These are phyloP conservation scores for Deilephila elpenor DNA, from an alignment of 2,888 invertebrate species.

Conservation along the genomic window DNA sequence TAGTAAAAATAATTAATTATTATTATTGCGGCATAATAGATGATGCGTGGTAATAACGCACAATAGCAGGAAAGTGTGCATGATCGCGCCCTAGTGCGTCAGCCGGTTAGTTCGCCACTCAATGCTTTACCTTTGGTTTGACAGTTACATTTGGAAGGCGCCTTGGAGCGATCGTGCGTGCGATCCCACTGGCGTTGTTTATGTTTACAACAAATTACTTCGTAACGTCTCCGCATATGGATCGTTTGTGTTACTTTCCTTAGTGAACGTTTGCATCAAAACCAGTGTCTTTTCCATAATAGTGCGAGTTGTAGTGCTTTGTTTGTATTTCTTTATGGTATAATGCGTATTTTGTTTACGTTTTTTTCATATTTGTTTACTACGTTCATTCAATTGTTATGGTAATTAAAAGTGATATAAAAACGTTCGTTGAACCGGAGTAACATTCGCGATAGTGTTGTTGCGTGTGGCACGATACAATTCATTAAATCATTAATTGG, in stretches of 20 bases:
- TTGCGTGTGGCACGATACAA: slow-evolving; percentile 23
- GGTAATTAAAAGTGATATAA: slow-evolving; percentile 10
- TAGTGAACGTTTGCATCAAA: neutral
- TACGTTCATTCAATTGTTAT: slow-evolving; percentile 3
- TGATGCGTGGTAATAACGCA: neutral
- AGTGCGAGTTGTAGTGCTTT: neutral
- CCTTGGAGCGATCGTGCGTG: slow-evolving; percentile 65
- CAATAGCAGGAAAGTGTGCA: slow-evolving; percentile 1
- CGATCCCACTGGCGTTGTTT: slow-evolving; percentile 38
- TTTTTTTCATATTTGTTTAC: slow-evolving; percentile 8
- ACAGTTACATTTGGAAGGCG: slow-evolving; percentile 57
- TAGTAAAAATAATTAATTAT: too few relatives aligned
- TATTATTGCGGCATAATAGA: neutral
- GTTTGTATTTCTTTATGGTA: neutral
- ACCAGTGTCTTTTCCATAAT: neutral
- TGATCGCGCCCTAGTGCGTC: neutral
- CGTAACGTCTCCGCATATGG: slow-evolving; percentile 34
- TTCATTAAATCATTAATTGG: slow-evolving; percentile 16
- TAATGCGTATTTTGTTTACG: slow-evolving; percentile 10
- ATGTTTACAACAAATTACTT: slow-evolving; percentile 31
- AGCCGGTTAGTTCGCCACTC: neutral
- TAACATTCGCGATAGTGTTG: slow-evolving; percentile 17
- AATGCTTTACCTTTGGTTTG: slow-evolving; percentile 35
- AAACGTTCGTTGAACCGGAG: slow-evolving; percentile 16
- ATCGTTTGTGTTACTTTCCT: neutral